Evolutionary conservation across 2,113 vertebrate species (phyloP), one percentile per base, ranked within the genome.

Genomic region (Hippocampus abdominalis): DNA sequence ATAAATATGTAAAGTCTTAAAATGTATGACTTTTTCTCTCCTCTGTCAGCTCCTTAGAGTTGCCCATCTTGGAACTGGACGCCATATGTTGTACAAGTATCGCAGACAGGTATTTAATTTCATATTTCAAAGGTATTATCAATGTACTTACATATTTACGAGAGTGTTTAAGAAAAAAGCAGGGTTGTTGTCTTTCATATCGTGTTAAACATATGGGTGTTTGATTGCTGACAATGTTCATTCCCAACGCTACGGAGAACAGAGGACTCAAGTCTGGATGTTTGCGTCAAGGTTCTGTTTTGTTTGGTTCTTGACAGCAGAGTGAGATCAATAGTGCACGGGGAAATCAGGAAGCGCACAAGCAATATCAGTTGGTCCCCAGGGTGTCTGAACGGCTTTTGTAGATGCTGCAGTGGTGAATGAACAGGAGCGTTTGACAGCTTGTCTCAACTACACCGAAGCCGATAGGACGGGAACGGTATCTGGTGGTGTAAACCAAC

Each of bases 31-130:
- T 25, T 36, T 66, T 18, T 53, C 27, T 51, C 49, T 67, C 44
- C n/a, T n/a, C 27, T 64, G 39, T 81, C 74, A 97, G 90, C 95
- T 99, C 40, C 92, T 99, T 61, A 93, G 97, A 70, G 94, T 95
- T 0, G 95, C 97, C 12, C 97, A 97, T 91, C 84, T 98, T 65
- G 97, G 97, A 12, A 99, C 97, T 0, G 97, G 96, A 10, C 94
- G 97, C 6, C 91, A 94, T 61, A 93, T 99, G 16, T 83, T 99
- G 4, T 99, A 97, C 91, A 98, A 98, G 82, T 99, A 99, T 74
- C 91, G 95, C 59, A 82, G 81, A 89, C 89, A 90, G 86, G 89
- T 90, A 61, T 70, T 66, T 57, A 11, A 18, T 56, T 68, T 68
- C 36, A n/a, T 29, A 29, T 21, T 53, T 18, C 18, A 21, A 49